These are phyloP conservation scores for Karalla daura DNA, from an alignment of 2,797 vertebrate genomes.

Conservation along the genomic window DNA sequence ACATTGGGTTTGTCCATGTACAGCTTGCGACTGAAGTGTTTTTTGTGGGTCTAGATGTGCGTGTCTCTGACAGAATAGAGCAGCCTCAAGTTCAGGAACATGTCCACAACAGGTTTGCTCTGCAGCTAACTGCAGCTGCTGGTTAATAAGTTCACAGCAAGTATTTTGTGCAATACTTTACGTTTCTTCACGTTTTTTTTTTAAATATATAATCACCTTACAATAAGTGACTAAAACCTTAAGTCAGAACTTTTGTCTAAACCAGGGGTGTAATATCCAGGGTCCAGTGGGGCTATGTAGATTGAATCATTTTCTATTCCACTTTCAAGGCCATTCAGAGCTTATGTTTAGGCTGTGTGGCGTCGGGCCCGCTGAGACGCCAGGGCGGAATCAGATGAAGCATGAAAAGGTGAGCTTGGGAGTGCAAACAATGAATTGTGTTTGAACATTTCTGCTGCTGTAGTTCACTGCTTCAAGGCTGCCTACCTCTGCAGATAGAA, in stretches of 20 bases:
- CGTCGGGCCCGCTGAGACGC: constrained; percentile 46
- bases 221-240: not conserved
- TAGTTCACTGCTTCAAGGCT: constrained; percentile 70
- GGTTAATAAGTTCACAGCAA: not conserved
- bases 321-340: constrained; percentile 67
- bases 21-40: not conserved
- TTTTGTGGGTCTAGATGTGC: not conserved
- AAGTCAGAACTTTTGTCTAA: constrained; percentile 4
- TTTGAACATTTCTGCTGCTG: constrained; percentile 70
- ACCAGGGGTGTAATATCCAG: constrained; percentile 11
- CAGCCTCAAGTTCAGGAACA: no score
- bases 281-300: not conserved
- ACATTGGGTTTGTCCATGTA: not conserved
- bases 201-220: not conserved
- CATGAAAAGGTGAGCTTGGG: constrained; percentile 64
- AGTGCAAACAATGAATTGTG: constrained; percentile 72
- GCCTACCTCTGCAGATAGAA: constrained; percentile 66
- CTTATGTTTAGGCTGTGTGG: constrained; percentile 50
- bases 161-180: not conserved
- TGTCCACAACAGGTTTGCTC: no score
- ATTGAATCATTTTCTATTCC: constrained; percentile 38
- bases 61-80: no score
- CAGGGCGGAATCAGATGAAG: constrained; percentile 57
- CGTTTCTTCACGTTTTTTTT: no score
- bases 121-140: no score